phyloP scores from a whole-genome alignment of 2,888 invertebrate species.

The Drosophila anomalipes region DNA sequence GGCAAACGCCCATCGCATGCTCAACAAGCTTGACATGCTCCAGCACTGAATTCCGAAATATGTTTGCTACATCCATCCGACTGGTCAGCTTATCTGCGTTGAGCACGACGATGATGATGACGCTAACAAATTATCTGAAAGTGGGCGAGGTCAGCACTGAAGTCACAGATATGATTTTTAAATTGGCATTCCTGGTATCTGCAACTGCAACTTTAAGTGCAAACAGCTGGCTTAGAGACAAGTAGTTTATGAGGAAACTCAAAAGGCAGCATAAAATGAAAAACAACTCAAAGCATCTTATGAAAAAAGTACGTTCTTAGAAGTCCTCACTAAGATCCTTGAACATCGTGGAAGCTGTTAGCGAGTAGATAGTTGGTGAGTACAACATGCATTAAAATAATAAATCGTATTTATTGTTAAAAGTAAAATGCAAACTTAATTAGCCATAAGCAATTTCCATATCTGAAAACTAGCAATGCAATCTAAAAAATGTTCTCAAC shows the following conservation, averaged over 20 bases:
- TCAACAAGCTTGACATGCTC: conserved; percentile 26
- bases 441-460: not conserved
- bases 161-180: conserved; percentile 36
- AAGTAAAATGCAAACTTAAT: not conserved
- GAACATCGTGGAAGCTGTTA: not conserved
- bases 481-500: not conserved
- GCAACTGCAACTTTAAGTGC: not conserved
- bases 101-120: conserved; percentile 32
- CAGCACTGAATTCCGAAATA: conserved; percentile 33
- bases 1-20: conserved; percentile 23
- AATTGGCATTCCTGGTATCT: conserved; percentile 1
- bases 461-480: not conserved
- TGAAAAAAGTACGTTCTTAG: not conserved
- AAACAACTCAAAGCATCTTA: not conserved
- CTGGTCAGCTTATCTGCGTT: conserved; percentile 50
- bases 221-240: not conserved
- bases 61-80: conserved; percentile 4
- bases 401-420: not conserved
- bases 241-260: not conserved
- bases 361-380: not conserved
- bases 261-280: not conserved
- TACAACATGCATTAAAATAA: not conserved
- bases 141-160: conserved; percentile 39
- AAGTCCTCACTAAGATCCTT: not conserved
- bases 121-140: conserved; percentile 55